phyloP scores from a whole-genome alignment of 2,797 vertebrate species.

The Sebastes ruberrimus region DNA sequence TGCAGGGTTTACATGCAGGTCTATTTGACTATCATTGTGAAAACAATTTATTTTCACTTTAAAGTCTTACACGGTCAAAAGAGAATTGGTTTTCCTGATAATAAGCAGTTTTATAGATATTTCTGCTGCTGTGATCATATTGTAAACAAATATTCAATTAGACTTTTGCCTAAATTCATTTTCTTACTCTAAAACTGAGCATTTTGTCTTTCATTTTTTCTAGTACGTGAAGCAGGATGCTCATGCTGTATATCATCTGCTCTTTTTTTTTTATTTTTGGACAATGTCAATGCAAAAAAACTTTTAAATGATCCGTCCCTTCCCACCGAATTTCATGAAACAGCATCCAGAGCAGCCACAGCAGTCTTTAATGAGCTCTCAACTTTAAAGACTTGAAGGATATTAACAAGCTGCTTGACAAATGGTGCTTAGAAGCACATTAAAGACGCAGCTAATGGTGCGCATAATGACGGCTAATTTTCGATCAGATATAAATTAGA shows the following conservation, averaged over 20 bases:
- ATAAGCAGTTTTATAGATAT: constrained; percentile 3
- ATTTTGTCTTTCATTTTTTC: constrained; percentile 1
- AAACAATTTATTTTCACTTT: constrained; percentile 41
- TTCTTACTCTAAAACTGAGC: not conserved
- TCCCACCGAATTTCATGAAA: constrained; percentile 91
- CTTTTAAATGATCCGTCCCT: constrained; percentile 71
- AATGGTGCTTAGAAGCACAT: constrained; percentile 99
- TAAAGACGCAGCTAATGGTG: constrained; percentile 99
- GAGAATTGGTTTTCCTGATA: not conserved
- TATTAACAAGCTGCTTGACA: constrained; percentile 99
- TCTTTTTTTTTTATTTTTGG: not conserved
- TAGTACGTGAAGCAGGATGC: not conserved
- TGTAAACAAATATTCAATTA: constrained; percentile 5
- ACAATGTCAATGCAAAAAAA: constrained; percentile 55
- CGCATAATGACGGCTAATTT: constrained; percentile 99
- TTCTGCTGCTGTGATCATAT: not conserved
- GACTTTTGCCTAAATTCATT: not conserved
- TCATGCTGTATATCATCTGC: not conserved
- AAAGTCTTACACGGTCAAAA: not conserved
- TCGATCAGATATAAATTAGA: constrained; percentile 99
- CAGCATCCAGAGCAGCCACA: constrained; percentile 94
- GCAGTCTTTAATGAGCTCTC: constrained; percentile 99
- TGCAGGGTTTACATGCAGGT: constrained; percentile 33
- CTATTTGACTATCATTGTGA: constrained; percentile 40
- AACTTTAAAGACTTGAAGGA: constrained; percentile 99